phyloP scores from a whole-genome alignment of 2,113 vertebrate genomes.

The Coptodon rendalli region DNA sequence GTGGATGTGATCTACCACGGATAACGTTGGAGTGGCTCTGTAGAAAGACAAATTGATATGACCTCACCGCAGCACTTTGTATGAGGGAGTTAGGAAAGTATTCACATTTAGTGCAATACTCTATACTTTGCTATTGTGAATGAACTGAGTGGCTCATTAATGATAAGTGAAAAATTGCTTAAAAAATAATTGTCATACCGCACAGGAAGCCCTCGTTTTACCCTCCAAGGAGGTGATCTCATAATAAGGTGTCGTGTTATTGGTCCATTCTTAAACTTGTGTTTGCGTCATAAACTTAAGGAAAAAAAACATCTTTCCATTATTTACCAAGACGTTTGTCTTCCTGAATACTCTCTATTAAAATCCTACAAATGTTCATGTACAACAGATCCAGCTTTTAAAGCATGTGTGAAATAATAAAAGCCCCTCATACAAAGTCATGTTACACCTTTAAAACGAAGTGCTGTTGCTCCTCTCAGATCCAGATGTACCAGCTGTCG shows the following conservation, averaged over 20 bases:
- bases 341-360: neutral
- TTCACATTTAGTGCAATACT: neutral
- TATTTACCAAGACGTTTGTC: neutral
- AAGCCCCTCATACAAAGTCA: neutral
- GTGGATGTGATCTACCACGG: neutral
- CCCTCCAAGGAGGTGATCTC: neutral
- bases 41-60: neutral
- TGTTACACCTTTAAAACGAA: neutral
- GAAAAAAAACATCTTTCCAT: fast-evolving
- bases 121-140: neutral
- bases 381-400: neutral
- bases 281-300: neutral
- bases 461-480: constrained; percentile 65
- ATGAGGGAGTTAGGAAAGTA: neutral
- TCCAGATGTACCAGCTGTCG: constrained; percentile 98
- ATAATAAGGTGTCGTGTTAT: neutral
- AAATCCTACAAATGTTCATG: neutral
- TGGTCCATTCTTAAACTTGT: neutral
- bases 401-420: neutral
- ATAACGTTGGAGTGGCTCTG: neutral
- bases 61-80: neutral
- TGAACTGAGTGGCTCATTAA: neutral
- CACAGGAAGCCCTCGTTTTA: neutral
- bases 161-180: neutral
- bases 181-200: neutral